Conservation (phyloP, 1,140 invertebrate genomes). For the Drosophila subpulchrella region DNA sequence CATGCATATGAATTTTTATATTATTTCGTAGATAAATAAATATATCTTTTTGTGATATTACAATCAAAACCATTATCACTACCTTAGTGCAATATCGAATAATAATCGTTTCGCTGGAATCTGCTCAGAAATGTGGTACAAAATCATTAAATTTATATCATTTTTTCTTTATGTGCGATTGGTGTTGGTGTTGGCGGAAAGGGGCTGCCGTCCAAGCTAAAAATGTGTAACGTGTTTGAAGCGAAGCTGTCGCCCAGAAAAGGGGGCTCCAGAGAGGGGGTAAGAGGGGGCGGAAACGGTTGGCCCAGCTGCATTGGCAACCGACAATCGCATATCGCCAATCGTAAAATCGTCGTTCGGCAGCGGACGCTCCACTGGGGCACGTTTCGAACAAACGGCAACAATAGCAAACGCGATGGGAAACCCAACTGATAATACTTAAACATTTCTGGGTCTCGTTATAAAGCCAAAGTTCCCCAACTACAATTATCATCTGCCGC, state of each 20-base stretch:
- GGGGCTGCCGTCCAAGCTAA: constrained; percentile 38
- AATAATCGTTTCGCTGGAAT: background rate
- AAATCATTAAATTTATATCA: background rate
- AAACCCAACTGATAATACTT: constrained; percentile 25
- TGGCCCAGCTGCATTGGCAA: constrained; percentile 25
- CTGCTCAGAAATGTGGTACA: background rate
- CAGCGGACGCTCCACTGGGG: constrained; percentile 38
- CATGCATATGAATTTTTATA: too few relatives aligned
- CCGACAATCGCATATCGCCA: constrained; percentile 15
- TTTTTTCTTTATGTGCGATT: constrained; percentile 2
- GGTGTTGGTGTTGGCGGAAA: constrained; percentile 2
- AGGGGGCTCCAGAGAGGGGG: too few relatives aligned
- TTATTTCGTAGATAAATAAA: background rate
- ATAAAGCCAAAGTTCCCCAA: constrained; percentile 2
- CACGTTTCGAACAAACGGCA: constrained; percentile 38
- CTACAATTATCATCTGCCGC: background rate
- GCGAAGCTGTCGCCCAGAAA: constrained; percentile 7
- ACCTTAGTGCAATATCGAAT: background rate
- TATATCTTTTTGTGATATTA: background rate
- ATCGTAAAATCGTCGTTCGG: constrained; percentile 19
- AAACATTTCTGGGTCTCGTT: background rate
- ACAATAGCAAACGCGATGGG: background rate
- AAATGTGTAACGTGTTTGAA: constrained; percentile 73
- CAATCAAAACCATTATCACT: too few relatives aligned
- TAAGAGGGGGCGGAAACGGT: background rate